Evolutionary conservation across 2,888 invertebrate genomes (phyloP), one percentile per base, ranked within the genome.

Genomic region (Hirtodrosophila alboralis): DNA sequence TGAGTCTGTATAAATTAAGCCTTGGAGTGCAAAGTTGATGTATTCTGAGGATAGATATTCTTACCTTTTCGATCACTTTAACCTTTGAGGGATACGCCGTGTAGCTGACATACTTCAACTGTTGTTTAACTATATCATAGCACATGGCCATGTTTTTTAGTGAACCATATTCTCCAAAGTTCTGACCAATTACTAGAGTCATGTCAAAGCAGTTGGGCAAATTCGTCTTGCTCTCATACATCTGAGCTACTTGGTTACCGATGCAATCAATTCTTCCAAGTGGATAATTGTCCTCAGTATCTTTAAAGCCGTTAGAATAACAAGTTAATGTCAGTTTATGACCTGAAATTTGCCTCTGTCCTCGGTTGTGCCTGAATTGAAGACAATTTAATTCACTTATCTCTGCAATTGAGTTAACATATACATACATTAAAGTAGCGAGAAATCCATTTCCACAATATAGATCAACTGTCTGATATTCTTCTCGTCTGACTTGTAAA

Each of bases 1-100:
- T 79, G 62, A 2, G 18, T 36, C 78, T 76, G 31, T 4, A 31
- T n/a, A n/a, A n/a, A n/a, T n/a, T n/a, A n/a, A n/a, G n/a, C n/a
- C n/a, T n/a, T n/a, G n/a, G n/a, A n/a, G n/a, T n/a, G n/a, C n/a
- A n/a, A n/a, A n/a, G n/a, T n/a, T n/a, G n/a, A n/a, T n/a, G n/a
- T n/a, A n/a, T n/a, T n/a, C n/a, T n/a, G n/a, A n/a, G n/a, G n/a
- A n/a, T n/a, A n/a, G n/a, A n/a, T n/a, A 14, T 12, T 8, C 36
- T 41, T 33, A 65, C 75, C 48, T 26, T 7, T 8, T 57, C 26
- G 7, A 75, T 4, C 1, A 65, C 4, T 12, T 16, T 53, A 1
- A 33, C 8, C n/a, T 61, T 57, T 0, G 33, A 0, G 7, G 60
- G 49, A 27, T 53, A 45, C 0, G 75, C 52, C 8, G 66, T 66